phyloP scores from a whole-genome alignment of 2,797 vertebrate species.

The Apogon hyalosoma region DNA sequence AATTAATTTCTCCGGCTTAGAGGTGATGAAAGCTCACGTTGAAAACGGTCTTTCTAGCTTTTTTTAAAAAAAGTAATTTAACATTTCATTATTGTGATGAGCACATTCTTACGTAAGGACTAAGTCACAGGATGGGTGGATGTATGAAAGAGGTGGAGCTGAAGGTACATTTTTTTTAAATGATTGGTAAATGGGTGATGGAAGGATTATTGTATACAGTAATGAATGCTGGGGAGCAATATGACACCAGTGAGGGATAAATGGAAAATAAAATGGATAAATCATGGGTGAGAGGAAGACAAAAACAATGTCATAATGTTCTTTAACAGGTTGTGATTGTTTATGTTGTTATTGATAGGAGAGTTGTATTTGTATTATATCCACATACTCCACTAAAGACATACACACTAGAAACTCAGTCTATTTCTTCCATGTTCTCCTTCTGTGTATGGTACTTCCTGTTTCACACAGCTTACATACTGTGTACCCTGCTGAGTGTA shows the following conservation, averaged over 20 bases:
- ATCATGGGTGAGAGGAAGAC: not conserved
- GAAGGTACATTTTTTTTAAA: constrained; percentile 23
- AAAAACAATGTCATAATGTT: not conserved
- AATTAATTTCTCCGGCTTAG: constrained; percentile 80
- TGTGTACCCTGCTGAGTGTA: constrained; percentile 38
- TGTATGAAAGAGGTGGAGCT: not conserved
- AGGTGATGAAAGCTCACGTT: constrained; percentile 76
- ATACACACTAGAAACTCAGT: constrained; percentile 35
- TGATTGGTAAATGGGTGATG: constrained; percentile 26
- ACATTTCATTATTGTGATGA: constrained; percentile 71
- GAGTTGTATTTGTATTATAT: not conserved
- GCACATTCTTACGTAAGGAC: constrained; percentile 53
- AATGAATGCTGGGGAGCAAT: constrained; percentile 8
- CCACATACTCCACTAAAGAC: constrained; percentile 13
- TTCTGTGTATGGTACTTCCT: constrained; percentile 9
- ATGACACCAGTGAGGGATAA: constrained; percentile 16
- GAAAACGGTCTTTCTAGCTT: constrained; percentile 72
- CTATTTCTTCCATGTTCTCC: constrained; percentile 30
- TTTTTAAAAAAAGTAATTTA: constrained; percentile 70
- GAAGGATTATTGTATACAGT: constrained; percentile 15
- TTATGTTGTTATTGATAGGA: no score
- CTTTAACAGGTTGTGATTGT: no score
- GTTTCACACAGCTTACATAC: constrained; percentile 23
- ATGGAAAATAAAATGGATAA: constrained; percentile 12
- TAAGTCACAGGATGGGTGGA: constrained; percentile 14